Conservation (phyloP, 2,113 vertebrate genomes). For the Pipra filicauda region DNA sequence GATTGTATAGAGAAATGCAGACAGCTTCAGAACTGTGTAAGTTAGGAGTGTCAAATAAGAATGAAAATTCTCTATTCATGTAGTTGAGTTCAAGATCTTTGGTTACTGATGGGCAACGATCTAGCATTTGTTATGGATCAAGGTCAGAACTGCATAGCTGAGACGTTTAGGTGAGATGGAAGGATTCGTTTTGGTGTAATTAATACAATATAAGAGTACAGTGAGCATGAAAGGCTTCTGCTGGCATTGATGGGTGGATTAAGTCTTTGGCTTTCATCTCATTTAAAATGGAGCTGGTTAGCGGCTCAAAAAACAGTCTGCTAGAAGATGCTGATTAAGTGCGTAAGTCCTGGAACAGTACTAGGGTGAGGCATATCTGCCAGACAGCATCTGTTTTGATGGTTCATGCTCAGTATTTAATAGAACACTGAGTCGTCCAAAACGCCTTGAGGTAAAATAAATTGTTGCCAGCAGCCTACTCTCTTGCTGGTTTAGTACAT, state of each 20-base stretch:
- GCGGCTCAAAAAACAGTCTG: background rate
- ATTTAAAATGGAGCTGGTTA: constrained; percentile 1
- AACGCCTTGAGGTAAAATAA: constrained; percentile 24
- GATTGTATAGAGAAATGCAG: background rate
- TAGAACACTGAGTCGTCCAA: constrained; percentile 17
- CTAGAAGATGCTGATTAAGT: constrained; percentile 35
- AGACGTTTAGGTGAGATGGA: background rate
- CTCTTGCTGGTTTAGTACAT: background rate
- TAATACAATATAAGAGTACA: background rate
- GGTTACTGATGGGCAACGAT: background rate
- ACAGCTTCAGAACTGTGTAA: background rate
- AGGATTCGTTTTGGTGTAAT: background rate
- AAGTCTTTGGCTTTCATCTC: background rate
- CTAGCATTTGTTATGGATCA: background rate
- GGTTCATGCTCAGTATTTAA: constrained; percentile 30
- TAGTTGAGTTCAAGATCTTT: background rate
- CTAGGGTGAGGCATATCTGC: background rate
- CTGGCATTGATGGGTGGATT: background rate
- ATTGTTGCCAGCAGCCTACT: constrained; percentile 38
- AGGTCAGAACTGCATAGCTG: background rate
- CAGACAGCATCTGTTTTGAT: constrained; percentile 29
- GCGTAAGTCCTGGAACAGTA: constrained; percentile 2
- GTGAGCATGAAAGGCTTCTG: background rate
- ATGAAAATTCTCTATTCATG: background rate
- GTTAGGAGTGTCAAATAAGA: background rate